A percentile compares a stretch with the other conserved stretches of the same genome.
Evolutionary conservation across 92 coral and sea anemone species (phyloP).

Genomic region (Scolanthus callimorphus): DNA sequence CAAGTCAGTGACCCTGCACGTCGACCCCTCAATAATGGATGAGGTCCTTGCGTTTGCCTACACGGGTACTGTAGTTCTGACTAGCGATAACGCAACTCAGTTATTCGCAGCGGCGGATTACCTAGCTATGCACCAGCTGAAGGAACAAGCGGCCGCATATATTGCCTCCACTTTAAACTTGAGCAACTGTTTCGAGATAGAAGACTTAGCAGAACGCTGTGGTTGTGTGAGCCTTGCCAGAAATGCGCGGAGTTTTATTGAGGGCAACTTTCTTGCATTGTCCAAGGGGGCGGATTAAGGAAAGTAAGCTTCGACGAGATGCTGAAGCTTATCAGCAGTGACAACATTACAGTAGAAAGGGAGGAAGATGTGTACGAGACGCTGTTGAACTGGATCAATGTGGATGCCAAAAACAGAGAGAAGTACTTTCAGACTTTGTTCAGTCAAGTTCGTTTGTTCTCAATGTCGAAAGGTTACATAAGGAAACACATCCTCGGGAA

Average conservation of each 20-base stretch:
- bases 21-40: constrained; percentile 37
- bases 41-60: constrained; percentile 55
- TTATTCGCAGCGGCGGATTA: constrained; percentile 61
- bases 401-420: constrained; percentile 37
- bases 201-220: constrained; percentile 29
- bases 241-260: constrained; percentile 29
- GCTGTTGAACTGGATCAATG: too few relatives aligned
- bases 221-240: constrained; percentile 32
- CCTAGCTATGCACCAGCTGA: constrained; percentile 44
- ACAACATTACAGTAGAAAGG: too few relatives aligned
- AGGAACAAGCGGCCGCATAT: constrained; percentile 21
- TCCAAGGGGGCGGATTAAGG: constrained; percentile 31
- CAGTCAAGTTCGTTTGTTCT: too few relatives aligned
- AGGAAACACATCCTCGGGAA: too few relatives aligned
- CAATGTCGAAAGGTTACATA: constrained; percentile 43
- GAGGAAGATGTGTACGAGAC: too few relatives aligned
- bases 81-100: constrained; percentile 45
- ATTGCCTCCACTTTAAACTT: constrained; percentile 17
- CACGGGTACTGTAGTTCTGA: constrained; percentile 46
- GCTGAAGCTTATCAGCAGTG: too few relatives aligned
- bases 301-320: constrained; percentile 20
- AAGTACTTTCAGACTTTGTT: constrained; percentile 51
- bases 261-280: constrained; percentile 42
- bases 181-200: constrained; percentile 36
- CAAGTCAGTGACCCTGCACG: constrained; percentile 23